Base-by-base conservation (phyloP, 2,888 invertebrate genomes). In the Orthosia incerta region DNA sequence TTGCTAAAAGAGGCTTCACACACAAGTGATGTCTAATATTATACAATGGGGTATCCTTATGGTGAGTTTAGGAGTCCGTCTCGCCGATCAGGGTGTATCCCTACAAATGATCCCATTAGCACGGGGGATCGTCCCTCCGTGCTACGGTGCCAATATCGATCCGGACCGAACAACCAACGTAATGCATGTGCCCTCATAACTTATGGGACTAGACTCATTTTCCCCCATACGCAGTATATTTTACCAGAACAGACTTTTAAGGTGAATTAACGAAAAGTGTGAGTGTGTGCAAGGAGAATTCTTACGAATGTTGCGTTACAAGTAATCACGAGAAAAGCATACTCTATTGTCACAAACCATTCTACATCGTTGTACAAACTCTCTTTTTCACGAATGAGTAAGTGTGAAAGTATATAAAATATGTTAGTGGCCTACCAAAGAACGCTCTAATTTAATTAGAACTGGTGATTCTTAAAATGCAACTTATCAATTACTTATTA, bases 41-140 rank as follows among this genome's bases (percentile, higher is more conserved):
- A 64, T 57, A 63, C 75, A 68, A 75, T 70, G 65, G 63, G 72
- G 71, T 78, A 76, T 74, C 62, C 66, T 73, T 79, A 81, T 77
- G 74, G 75, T 81, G 81, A 80, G 83, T 86, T 85, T 84, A 83
- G 84, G 82, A 87, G 86, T 77, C 81, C 85, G 86, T 87, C 87
- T 86, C 86, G 80, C 69, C 86, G 83, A 87, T 85, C 89, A 89
- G 89, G 90, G 88, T 89, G 90, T 89, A 89, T 90, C 90, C 90
- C 89, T 92, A 91, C 90, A 91, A 92, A 92, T 92, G 91, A 91
- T 90, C 89, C 91, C 90, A 92, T 92, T 93, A 92, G 87, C 90
- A 90, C 91, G 85, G 85, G 91, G 91, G 91, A 87, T 90, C 89
- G 89, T 89, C 92, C 91, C 92, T 90, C 92, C 90, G 86, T 87